Evolutionary conservation across 1,140 invertebrate genomes (phyloP), one percentile per base, ranked within the genome.

Genomic region (Tetragonula clypearis): DNA sequence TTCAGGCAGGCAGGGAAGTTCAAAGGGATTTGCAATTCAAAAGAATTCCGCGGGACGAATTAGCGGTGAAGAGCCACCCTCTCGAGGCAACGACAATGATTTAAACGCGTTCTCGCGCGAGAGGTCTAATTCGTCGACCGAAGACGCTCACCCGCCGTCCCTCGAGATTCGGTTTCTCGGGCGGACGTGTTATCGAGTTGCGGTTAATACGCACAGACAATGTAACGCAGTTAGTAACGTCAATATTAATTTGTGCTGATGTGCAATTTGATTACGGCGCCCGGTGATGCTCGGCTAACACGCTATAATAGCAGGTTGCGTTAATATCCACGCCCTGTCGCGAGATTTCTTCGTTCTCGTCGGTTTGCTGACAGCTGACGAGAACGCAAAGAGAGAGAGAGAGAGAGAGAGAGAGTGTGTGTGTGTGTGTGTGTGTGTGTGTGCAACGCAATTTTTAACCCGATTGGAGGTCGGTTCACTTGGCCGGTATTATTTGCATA

Each of bases 241-340:
- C 85, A 84, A 86, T 86, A 86, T 86, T 86, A 83, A 86, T 86
- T 86, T 84, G 81, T 73, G 81, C 81, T 69, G 75, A 86, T 82
- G 78, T 79, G 85, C 80, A 86, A 86, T 86, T 86, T 74, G 79
- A 84, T 84, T 75, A 78, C 49, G 75, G 12, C 65, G 49, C n/a
- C n/a, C 14, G 23, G n/a, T 35, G 79, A 62, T 82, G 81, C 55
- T 72, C 74, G 41, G 69, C 75, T 86, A 86, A 82, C 72, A 81
- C 55, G 80, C 73, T 82, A 75, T 86, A 86, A 82, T 86, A 82
- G 75, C 76, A 1, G 19, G 19, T 14, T 26, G 69, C 84, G 65
- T 68, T 69, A 75, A 85, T 35, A 74, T 75, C 49, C 19, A 19
- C 58, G 58, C 53, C 78, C 11, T 2, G n/a, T 9, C 49, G 11